Evolutionary conservation across 2,113 vertebrate genomes (phyloP).

Genomic region (Hucho hucho): DNA sequence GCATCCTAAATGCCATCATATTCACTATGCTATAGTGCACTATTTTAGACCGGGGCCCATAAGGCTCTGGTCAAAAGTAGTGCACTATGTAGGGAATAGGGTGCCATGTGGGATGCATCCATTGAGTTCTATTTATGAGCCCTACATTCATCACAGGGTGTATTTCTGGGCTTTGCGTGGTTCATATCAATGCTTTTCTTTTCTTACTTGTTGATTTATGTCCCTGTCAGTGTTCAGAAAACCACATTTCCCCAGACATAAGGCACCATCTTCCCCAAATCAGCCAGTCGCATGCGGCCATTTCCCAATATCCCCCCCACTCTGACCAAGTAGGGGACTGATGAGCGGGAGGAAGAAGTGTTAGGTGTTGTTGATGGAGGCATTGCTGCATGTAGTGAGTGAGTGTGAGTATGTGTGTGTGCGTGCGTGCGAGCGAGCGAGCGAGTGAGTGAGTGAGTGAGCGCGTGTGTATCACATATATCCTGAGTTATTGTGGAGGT

Average conservation of each 20-base stretch:
- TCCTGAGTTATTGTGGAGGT: no score
- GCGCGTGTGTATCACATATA: neutral
- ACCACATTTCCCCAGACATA: constrained; percentile 61
- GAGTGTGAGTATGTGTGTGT: no score
- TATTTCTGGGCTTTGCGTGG: constrained; percentile 49
- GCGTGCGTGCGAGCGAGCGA: no score
- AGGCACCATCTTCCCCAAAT: constrained; percentile 9
- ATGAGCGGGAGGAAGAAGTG: constrained; percentile 2
- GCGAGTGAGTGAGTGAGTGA: no score
- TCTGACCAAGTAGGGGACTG: neutral
- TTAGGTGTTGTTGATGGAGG: constrained; percentile 12
- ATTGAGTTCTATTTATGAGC: constrained; percentile 67
- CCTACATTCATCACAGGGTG: constrained; percentile 62
- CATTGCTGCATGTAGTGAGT: neutral
- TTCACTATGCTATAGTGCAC: no score
- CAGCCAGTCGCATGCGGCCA: neutral
- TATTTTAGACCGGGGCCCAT: no score
- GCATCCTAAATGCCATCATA: no score
- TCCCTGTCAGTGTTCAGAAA: constrained; percentile 50
- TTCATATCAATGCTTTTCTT: constrained; percentile 18
- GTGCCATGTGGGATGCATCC: constrained; percentile 40
- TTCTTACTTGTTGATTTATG: constrained; percentile 58
- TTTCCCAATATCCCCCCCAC: no score
- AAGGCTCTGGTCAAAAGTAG: no score
- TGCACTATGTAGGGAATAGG: no score